These are phyloP conservation scores for Dolichopus griseipennis DNA, from an alignment of 2,888 invertebrate genomes.

Conservation along the genomic window DNA sequence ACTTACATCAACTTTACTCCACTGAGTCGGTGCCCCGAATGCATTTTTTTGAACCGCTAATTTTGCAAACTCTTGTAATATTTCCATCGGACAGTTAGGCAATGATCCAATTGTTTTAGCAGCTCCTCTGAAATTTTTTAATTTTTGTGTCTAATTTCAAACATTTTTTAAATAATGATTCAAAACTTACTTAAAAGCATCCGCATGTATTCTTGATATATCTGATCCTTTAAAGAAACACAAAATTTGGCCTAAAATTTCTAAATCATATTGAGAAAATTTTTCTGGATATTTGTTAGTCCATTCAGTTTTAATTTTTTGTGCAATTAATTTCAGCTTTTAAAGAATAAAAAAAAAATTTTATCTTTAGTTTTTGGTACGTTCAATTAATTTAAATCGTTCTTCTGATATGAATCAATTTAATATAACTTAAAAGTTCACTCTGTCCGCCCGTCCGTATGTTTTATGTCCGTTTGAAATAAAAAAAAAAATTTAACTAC, in stretches of 20 bases:
- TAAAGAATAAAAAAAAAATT: too few species aligned
- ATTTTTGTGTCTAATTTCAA: background rate
- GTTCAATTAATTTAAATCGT: too few species aligned
- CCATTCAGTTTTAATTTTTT: constrained; percentile 48
- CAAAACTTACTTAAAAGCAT: constrained; percentile 40
- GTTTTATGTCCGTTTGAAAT: too few species aligned
- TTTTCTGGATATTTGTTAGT: constrained; percentile 48
- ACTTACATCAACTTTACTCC: constrained; percentile 40
- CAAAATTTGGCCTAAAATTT: constrained; percentile 47
- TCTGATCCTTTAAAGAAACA: constrained; percentile 50
- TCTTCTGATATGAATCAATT: too few species aligned
- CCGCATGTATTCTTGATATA: constrained; percentile 47
- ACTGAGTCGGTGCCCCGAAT: constrained; percentile 43
- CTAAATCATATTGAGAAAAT: constrained; percentile 50
- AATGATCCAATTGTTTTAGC: constrained; percentile 44
- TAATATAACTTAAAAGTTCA: too few species aligned
- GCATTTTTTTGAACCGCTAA: constrained; percentile 43
- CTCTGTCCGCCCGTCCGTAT: too few species aligned
- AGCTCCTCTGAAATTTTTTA: constrained; percentile 37
- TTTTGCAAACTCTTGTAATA: constrained; percentile 44
- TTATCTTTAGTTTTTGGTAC: too few species aligned
- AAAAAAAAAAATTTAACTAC: too few species aligned
- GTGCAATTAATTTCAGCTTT: constrained; percentile 44
- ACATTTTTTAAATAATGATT: background rate
- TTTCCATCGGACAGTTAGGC: constrained; percentile 44